These are phyloP conservation scores for Gephyroberyx darwinii DNA, from an alignment of 2,797 vertebrate species.

Conservation along the genomic window DNA sequence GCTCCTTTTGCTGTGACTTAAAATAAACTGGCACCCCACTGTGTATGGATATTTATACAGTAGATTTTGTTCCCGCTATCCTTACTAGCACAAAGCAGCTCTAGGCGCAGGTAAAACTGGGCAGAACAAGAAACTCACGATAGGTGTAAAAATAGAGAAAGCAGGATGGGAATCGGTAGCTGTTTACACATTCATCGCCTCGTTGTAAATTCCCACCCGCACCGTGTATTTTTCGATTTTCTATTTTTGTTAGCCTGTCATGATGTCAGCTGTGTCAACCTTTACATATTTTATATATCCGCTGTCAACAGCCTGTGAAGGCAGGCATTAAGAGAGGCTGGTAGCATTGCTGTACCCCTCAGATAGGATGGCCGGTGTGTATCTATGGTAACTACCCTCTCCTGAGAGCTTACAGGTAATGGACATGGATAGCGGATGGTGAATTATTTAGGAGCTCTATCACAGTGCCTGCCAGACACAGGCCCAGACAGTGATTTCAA, in stretches of 20 bases:
- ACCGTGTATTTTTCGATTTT: not conserved
- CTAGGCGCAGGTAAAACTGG: constrained; percentile 12
- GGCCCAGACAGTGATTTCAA: constrained; percentile 54
- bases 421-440: constrained; percentile 55
- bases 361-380: constrained; percentile 29
- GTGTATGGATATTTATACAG: constrained; percentile 15
- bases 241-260: too few species aligned
- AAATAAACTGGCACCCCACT: constrained; percentile 30
- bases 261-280: too few species aligned
- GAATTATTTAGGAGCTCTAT: constrained; percentile 74
- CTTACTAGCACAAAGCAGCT: constrained; percentile 23
- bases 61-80: constrained; percentile 17
- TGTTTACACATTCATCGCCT: not conserved
- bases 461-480: constrained; percentile 55
- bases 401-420: constrained; percentile 51
- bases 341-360: constrained; percentile 14
- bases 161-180: not conserved
- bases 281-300: too few species aligned
- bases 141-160: not conserved
- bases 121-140: constrained; percentile 20
- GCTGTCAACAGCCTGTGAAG: not conserved
- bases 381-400: constrained; percentile 49
- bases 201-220: constrained; percentile 15
- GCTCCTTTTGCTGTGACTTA: not conserved
- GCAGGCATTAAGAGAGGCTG: constrained; percentile 2